Base-by-base conservation (phyloP, 1,140 invertebrate genomes). In the Aphelenchoides fujianensis region DNA sequence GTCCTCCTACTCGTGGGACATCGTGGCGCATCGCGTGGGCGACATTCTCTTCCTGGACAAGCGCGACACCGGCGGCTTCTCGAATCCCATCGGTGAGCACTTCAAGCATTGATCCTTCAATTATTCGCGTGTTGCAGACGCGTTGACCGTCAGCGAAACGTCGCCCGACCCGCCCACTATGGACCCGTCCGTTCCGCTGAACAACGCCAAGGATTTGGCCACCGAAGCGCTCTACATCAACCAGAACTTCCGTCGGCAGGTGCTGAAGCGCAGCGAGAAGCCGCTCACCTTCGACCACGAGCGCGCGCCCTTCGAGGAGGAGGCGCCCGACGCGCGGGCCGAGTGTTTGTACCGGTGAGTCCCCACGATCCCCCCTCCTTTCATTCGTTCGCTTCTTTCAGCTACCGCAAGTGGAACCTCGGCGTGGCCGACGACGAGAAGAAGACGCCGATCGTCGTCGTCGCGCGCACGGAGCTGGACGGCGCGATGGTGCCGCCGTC, bases 151-250 rank as follows among this genome's bases (percentile, higher is more conserved):
- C 0, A 98, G 96, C 85, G 97, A 99, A 86, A 98, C 95, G 0
- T 95, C 95, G 1, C 91, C 94, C 32, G 96, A 99, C 78, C 95
- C 95, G 3, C 97, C 96, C 0, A 91, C 93, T 59, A 93, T 95
- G 81, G 97, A 99, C 82, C 92, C 91, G 57, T 93, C 90, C 81
- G 85, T 83, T 68, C 92, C 92, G 31, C 89, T 97, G 69, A 99
- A 99, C 85, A 94, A 94, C 0, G 95, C 95, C 19, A 57, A 92
- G 62, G 97, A 97, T 86, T 87, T 99, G 63, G 94, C 95, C 0
- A 88, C 98, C 2, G 97, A 99, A 86, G 97, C 97, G 0, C 98
- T 96, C 0, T 98, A 96, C 82, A 98, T 99, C 79, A 99, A 98
- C 86, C 95, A 98, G 84, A 98, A 98, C 85, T 98, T 99, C 86